Base-by-base conservation (phyloP, 2,113 vertebrate genomes). In the Shinisaurus crocodilurus region DNA sequence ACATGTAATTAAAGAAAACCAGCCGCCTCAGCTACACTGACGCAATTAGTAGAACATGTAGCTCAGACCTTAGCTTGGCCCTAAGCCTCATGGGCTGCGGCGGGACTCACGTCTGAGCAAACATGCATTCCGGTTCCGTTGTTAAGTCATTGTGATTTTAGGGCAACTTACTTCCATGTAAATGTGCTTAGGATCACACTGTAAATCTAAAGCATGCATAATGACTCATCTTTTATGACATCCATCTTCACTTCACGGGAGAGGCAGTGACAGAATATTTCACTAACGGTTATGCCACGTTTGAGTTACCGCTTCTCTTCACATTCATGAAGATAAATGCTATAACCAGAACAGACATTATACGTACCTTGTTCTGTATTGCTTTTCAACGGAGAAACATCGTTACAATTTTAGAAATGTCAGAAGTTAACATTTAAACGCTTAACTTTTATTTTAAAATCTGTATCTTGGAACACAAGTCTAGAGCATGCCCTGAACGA, bases 181-280 rank as follows among this genome's bases (percentile, higher is more conserved):
- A 40, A 60, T 15, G 9, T 86, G 25, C 50, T 37, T 16, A 75
- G 27, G 37, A 65, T 23, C 15, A 13, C 85, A 45, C 60, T 32
- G 29, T 79, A 79, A 80, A 80, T 20, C 67, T 60, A 72, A 88
- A 91, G 85, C 50, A 85, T 83, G 6, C 0, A 0, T 85, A 67
- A 79, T 90, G 74, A 32, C 29, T 72, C 70, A 50, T 91, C 27
- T 83, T 87, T 67, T 48, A 48, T 90, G 63, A 91, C 37, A 76
- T 84, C 67, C 91, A 50, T 75, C 83, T 87, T 91, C 50, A 57
- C 72, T 57, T 92, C 32, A 45, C 54, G 60, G 15, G 70, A 74
- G 57, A 87, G 50, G 23, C 75, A 89, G 45, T 88, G 89, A 60
- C n/a, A 90, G 50, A 40, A 29, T 77, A 88, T 80, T 43, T 84